Evolutionary conservation across 2,888 invertebrate species (phyloP).

Genomic region (Aspidiotus destructor): DNA sequence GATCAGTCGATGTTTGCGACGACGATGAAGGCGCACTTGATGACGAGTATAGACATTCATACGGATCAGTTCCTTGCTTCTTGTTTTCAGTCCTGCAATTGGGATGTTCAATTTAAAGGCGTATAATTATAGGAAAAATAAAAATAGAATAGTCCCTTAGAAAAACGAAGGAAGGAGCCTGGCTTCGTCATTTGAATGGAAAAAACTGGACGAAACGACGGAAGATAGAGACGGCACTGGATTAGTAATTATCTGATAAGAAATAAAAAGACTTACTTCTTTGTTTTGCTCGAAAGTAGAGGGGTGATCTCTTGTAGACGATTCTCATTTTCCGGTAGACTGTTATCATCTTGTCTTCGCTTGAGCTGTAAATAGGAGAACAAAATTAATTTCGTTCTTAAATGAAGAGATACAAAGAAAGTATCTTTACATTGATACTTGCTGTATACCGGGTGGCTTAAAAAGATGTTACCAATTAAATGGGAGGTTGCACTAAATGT

Average conservation of each 20-base stretch:
- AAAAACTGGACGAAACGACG: too few relatives aligned
- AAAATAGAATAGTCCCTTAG: too few relatives aligned
- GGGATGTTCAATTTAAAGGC: too few relatives aligned
- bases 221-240: too few relatives aligned
- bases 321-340: slow-evolving; percentile 22
- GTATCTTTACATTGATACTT: too few relatives aligned
- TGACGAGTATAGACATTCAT: slow-evolving; percentile 20
- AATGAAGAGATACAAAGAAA: too few relatives aligned
- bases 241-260: neutral
- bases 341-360: slow-evolving; percentile 13
- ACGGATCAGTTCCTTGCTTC: slow-evolving; percentile 31
- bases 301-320: slow-evolving; percentile 25
- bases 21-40: slow-evolving; percentile 35
- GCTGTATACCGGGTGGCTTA: too few relatives aligned
- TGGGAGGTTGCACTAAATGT: too few relatives aligned
- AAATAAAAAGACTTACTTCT: slow-evolving; percentile 16
- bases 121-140: too few relatives aligned
- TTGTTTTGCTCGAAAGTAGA: slow-evolving; percentile 26
- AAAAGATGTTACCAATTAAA: too few relatives aligned
- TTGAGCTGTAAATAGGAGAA: slow-evolving; percentile 10
- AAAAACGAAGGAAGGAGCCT: too few relatives aligned
- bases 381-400: neutral
- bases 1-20: slow-evolving; percentile 23
- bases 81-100: slow-evolving; percentile 18
- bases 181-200: too few relatives aligned